Evolutionary conservation across 2,113 vertebrate species (phyloP), one percentile per base, ranked within the genome.

Genomic region (Calyptommatus sinebrachiatus): DNA sequence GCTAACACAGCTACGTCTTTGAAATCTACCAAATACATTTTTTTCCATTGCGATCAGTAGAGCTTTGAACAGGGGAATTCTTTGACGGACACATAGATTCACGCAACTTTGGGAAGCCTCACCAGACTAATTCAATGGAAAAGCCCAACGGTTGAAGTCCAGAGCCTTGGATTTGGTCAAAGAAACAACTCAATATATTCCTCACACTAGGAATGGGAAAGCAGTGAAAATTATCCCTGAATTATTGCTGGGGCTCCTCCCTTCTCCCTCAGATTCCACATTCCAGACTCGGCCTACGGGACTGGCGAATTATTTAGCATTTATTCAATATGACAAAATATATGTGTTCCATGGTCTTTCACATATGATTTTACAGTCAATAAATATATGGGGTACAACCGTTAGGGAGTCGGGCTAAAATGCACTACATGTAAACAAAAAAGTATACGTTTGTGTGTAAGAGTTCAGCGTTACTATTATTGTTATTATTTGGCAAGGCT

Each of bases 301-400:
- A 31, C 48, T 26, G 35, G 70, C 74, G 81, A 78, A 45, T 87
- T 73, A 81, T 89, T 89, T 88, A 29, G 74, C 76, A 78, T 94
- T 94, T 94, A 94, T 95, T 94, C 89, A 88, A 50, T 93, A 91
- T 88, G 90, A 91, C 89, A 94, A 95, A 94, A 92, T 88, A 93
- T 88, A 93, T 93, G 94, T 84, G 92, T 93, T 93, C 91, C 93
- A 81, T 87, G 83, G 22, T 80, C 85, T 88, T 71, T 82, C 57
- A 84, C 79, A 76, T 82, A 82, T 79, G 84, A 83, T 92, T 89
- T 76, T 65, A 76, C 88, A 89, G 79, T 88, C 88, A 87, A 94
- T 92, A 93, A 95, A 95, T 94, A 95, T 63, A 88, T 84, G 84
- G 76, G 68, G 73, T 69, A 88, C 78, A 91, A 82, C 53, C 67